phyloP scores from a whole-genome alignment of 2,113 vertebrate genomes.

The Meleagris gallopavo region DNA sequence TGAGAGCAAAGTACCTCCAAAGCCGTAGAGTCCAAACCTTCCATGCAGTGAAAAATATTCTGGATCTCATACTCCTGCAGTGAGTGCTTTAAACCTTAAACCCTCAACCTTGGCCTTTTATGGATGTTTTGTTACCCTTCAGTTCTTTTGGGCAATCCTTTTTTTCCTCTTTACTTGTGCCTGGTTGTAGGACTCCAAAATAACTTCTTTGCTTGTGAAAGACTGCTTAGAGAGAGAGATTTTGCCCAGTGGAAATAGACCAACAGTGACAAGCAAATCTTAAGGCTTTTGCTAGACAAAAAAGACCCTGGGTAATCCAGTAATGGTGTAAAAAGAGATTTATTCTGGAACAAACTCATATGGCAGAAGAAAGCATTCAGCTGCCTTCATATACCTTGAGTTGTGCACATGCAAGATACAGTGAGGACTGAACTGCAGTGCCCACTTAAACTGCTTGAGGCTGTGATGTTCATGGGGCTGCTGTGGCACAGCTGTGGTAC shows the following conservation, averaged over 20 bases:
- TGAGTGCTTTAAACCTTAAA: neutral
- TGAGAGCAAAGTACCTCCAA: neutral
- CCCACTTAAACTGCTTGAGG: neutral
- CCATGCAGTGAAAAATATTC: neutral
- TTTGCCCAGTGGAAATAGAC: neutral
- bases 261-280: neutral
- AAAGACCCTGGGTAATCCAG: neutral
- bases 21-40: neutral
- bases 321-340: conserved; percentile 2
- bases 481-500: neutral
- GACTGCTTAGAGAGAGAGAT: neutral
- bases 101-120: neutral
- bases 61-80: neutral
- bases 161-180: neutral
- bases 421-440: neutral
- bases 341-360: neutral
- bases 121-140: neutral
- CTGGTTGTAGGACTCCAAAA: neutral
- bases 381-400: neutral
- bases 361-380: neutral
- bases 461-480: neutral
- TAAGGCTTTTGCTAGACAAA: conserved; percentile 31
- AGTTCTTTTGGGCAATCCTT: neutral
- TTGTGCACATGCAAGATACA: neutral
- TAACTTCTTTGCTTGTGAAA: neutral